These are phyloP conservation scores for Pollimyrus isidori DNA, from an alignment of 2,113 vertebrate genomes.

Conservation along the genomic window DNA sequence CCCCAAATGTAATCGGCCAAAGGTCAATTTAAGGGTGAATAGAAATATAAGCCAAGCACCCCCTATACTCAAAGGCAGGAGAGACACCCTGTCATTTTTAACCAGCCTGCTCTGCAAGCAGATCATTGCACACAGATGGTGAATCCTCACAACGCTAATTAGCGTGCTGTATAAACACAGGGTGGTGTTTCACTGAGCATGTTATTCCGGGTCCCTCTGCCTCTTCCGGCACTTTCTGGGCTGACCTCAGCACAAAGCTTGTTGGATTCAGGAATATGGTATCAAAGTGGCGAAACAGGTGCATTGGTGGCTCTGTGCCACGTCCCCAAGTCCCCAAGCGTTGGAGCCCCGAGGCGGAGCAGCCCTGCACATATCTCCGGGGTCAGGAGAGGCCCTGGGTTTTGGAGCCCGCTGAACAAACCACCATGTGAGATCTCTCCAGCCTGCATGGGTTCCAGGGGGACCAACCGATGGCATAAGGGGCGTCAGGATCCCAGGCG, in stretches of 20 bases:
- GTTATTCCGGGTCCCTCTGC: neutral
- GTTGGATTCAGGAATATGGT: neutral
- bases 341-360: neutral
- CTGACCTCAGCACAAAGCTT: neutral
- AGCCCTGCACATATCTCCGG: neutral
- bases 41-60: neutral
- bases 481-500: neutral
- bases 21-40: neutral
- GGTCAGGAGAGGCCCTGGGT: neutral
- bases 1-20: neutral
- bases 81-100: slow-evolving; percentile 36
- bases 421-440: neutral
- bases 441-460: neutral
- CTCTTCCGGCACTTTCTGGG: neutral
- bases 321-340: neutral
- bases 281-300: neutral
- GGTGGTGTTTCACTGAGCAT: neutral
- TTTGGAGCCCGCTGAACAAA: neutral
- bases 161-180: slow-evolving; percentile 18
- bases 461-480: neutral
- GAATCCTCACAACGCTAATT: slow-evolving; percentile 27
- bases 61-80: slow-evolving; percentile 25
- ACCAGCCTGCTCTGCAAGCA: slow-evolving; percentile 27
- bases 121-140: slow-evolving; percentile 19
- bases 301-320: neutral